Evolutionary conservation across 2,113 vertebrate species (phyloP), one percentile per base, ranked within the genome.

Genomic region (Phalacrocorax aristotelis): DNA sequence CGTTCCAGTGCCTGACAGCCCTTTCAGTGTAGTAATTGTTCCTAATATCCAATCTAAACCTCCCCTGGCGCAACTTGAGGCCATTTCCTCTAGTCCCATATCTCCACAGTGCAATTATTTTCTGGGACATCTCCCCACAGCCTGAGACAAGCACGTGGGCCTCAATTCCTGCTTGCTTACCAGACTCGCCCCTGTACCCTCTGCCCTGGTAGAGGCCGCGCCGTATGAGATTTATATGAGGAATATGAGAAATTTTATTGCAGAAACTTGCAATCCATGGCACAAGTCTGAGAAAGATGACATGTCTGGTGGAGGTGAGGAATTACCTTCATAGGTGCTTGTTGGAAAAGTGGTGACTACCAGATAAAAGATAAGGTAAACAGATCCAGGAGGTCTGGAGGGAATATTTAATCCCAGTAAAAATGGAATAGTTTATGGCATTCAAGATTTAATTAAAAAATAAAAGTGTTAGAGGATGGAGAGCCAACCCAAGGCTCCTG

Each of bases 61-160:
- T 34, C 10, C 75, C 46, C 81, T 40, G 58, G 18, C 2, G 2
- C 38, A 87, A 69, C 21, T 2, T 46, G 49, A 81, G 11, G 49
- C 32, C 0, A 0, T n/a, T 22, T 48, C 34, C 21, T 75, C 54
- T 61, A 6, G 4, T 7, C 7, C 70, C 52, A 0, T 22, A n/a
- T 25, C 40, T 79, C 14, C 69, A 64, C 0, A 0, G 42, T 70
- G 52, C 62, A 68, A n/a, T n/a, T 74, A 69, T 85, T 87, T 85
- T 44, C 60, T 54, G 69, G 15, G 40, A 66, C 19, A 42, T 46
- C 30, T 70, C 15, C 36, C 60, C 40, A 18, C 34, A 70, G 18
- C 12, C 72, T 69, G 11, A 83, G 49, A 74, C 3, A 23, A 94
- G 23, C 18, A 66, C 1, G 0, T 12, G 40, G 32, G 20, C 20